Evolutionary conservation across 2,113 vertebrate genomes (phyloP).

Genomic region (Tautogolabrus adspersus): DNA sequence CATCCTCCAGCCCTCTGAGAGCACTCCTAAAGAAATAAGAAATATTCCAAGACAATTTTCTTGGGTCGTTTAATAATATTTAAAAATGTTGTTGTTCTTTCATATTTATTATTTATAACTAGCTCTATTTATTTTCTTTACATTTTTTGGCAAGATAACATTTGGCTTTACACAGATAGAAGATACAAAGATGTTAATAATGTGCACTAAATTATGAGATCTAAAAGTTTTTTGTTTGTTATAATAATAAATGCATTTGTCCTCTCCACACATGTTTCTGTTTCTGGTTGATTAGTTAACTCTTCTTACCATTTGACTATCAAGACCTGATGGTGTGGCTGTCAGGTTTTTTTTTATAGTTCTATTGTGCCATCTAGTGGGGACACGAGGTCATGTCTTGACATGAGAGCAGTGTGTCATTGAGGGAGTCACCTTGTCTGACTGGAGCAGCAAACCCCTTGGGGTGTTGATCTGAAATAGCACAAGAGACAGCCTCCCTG

Average conservation of each 20-base stretch:
- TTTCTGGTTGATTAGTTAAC: background rate
- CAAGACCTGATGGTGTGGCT: background rate
- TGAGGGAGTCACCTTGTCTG: constrained; percentile 48
- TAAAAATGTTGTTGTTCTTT: background rate
- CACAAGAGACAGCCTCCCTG: constrained; percentile 26
- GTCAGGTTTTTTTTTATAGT: background rate
- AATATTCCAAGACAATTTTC: background rate
- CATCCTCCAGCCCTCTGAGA: background rate
- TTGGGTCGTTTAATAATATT: background rate
- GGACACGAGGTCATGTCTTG: constrained; percentile 8
- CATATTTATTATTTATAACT: background rate
- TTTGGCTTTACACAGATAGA: background rate
- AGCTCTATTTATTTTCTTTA: background rate
- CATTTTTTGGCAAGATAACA: background rate
- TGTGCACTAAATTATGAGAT: too few species aligned
- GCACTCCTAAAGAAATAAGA: too few species aligned
- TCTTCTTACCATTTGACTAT: background rate
- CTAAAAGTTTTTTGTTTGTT: background rate
- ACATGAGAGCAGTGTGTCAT: background rate
- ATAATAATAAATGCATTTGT: constrained; percentile 25
- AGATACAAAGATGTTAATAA: too few species aligned
- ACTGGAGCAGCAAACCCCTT: constrained; percentile 1
- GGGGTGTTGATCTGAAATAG: constrained; percentile 46
- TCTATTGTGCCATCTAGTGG: constrained; percentile 66
- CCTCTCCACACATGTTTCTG: background rate